Evolutionary conservation across 2,113 vertebrate genomes (phyloP).

Genomic region (Poeciliopsis turrubarensis): DNA sequence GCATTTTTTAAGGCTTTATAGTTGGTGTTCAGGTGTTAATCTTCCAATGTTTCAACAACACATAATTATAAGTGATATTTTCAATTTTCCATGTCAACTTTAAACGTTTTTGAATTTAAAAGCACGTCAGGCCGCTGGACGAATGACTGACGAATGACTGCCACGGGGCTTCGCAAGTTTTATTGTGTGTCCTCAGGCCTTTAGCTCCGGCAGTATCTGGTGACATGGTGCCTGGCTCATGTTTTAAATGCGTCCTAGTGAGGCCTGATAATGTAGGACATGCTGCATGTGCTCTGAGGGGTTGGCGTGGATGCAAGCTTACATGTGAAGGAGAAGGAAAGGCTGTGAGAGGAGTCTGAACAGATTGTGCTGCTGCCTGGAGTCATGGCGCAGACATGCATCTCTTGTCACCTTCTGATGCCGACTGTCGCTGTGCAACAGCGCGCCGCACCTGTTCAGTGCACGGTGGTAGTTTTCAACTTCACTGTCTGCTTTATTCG

Average conservation of each 20-base stretch:
- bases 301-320: slow-evolving; percentile 44
- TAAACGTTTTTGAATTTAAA: too few relatives aligned
- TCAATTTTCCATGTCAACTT: too few relatives aligned
- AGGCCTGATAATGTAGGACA: slow-evolving; percentile 60
- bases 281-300: slow-evolving; percentile 46
- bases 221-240: slow-evolving; percentile 16
- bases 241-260: not conserved
- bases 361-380: slow-evolving; percentile 76
- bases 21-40: too few relatives aligned
- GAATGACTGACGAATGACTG: too few relatives aligned
- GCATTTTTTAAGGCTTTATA: too few relatives aligned
- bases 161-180: too few relatives aligned
- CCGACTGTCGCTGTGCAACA: slow-evolving; percentile 38
- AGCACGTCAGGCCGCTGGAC: too few relatives aligned
- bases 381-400: slow-evolving; percentile 64
- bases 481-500: not conserved
- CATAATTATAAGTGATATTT: too few relatives aligned
- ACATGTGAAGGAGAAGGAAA: slow-evolving; percentile 49
- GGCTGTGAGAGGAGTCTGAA: slow-evolving; percentile 46
- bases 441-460: slow-evolving; percentile 32
- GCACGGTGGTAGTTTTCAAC: not conserved
- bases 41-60: too few relatives aligned
- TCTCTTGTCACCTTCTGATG: slow-evolving; percentile 41
- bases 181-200: not conserved
- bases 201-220: not conserved